Evolutionary conservation across 2,888 invertebrate genomes (phyloP).

Genomic region (Eristalinus sepulchralis): DNA sequence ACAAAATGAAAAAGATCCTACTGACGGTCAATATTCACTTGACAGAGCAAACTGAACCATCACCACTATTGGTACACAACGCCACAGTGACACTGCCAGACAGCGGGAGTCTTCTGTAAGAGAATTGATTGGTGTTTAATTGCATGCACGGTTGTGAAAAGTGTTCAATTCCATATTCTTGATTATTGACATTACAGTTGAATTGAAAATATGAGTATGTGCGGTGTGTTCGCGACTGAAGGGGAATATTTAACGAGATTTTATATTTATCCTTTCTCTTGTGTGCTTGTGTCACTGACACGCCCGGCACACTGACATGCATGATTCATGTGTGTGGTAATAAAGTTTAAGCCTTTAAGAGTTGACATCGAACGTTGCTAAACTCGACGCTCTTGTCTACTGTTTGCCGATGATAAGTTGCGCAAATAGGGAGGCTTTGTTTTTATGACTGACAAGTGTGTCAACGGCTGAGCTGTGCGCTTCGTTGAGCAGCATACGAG

Average conservation of each 20-base stretch:
- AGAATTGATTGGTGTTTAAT: background rate
- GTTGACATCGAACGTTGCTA: background rate
- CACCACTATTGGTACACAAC: background rate
- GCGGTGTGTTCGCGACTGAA: background rate
- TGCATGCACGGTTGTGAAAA: background rate
- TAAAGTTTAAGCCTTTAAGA: background rate
- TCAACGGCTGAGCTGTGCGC: background rate
- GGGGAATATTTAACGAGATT: background rate
- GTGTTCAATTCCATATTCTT: background rate
- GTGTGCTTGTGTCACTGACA: background rate
- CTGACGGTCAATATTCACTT: background rate
- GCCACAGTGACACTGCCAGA: background rate
- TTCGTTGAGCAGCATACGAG: background rate
- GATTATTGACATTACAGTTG: background rate
- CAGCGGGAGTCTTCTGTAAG: background rate
- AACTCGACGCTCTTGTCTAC: background rate
- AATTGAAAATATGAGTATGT: background rate
- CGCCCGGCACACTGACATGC: background rate
- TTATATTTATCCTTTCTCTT: background rate
- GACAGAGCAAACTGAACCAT: background rate
- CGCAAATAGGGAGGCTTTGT: background rate
- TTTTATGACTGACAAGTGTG: background rate
- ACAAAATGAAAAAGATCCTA: background rate
- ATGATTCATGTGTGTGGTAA: background rate
- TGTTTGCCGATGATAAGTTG: background rate